Evolutionary conservation across 2,888 invertebrate genomes (phyloP).

Genomic region (Stictocephala bisonia): DNA sequence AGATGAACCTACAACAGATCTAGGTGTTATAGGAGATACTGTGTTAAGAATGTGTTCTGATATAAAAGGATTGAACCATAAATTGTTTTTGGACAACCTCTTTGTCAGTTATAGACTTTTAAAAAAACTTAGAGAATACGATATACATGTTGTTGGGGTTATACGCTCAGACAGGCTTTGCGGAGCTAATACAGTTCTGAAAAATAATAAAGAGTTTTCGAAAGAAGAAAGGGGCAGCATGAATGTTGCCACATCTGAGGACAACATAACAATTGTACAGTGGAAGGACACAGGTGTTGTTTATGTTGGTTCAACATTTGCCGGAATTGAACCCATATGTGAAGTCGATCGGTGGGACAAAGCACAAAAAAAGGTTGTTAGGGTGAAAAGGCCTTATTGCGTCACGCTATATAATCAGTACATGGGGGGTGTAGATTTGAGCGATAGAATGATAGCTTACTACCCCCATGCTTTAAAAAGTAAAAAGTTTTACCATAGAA

Average conservation of each 20-base stretch:
- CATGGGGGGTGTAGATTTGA: slow-evolving; percentile 46
- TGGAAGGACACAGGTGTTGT: slow-evolving; percentile 48
- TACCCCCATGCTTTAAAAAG: slow-evolving; percentile 46
- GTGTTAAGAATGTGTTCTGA: not conserved
- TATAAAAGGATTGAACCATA: slow-evolving; percentile 35
- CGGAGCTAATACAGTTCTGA: not conserved
- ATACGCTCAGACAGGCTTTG: slow-evolving; percentile 12
- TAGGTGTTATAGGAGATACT: slow-evolving; percentile 1
- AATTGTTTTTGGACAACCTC: slow-evolving; percentile 45
- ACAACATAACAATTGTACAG: slow-evolving; percentile 43
- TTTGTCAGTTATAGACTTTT: slow-evolving; percentile 36
- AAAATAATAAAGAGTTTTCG: not conserved
- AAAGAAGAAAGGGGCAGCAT: slow-evolving; percentile 19
- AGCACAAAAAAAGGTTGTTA: slow-evolving; percentile 8
- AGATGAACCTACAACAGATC: not conserved
- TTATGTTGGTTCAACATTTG: slow-evolving; percentile 39
- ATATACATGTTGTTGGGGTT: slow-evolving; percentile 39
- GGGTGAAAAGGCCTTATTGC: not conserved
- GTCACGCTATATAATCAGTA: slow-evolving; percentile 6
- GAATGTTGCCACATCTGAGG: slow-evolving; percentile 15
- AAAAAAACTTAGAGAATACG: slow-evolving; percentile 11
- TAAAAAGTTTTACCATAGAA: slow-evolving; percentile 47
- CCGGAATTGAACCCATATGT: slow-evolving; percentile 27
- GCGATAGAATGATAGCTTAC: slow-evolving; percentile 45
- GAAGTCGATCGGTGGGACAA: slow-evolving; percentile 10